Base-by-base conservation (phyloP, 1,140 invertebrate species). In the Drepana arcuata region DNA sequence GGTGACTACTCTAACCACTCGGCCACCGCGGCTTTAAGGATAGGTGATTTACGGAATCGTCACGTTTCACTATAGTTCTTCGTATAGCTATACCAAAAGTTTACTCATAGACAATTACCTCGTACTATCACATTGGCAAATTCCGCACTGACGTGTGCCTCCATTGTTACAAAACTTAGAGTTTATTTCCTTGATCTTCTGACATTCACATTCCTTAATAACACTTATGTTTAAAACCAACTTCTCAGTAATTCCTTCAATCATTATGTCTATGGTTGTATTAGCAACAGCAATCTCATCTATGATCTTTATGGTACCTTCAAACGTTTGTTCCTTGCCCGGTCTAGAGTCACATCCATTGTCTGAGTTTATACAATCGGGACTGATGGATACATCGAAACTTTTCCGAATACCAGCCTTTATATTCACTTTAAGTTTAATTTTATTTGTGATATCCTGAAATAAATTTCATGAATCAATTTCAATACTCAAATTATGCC, bases 231-330 rank as follows among this genome's bases (percentile, higher is more conserved):
- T 88, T 26, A 95, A 78, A 2, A 69, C 84, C 10, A 95, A 62
- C 60, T 86, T 89, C 64, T 95, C 93, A 34, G 88, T 88, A 12
- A 95, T 81, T 21, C 92, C 92, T 35, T 91, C 56, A 10, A 68
- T 39, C 29, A 40, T 13, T 32, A 78, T 45, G 27, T 64, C 52
- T 31, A 74, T 28, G 7, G 12, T 25, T 11, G 56, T 36, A 7
- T 50, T 50, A 9, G 51, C 21, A 7, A n/a, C 23, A 6, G 3
- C 41, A 32, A 15, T 51, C 32, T 9, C 61, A 46, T 24, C 24
- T 24, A 56, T 32, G 6, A 65, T 25, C 37, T 37, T 50, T 21
- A 72, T 45, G 4, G 35, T 61, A 1, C 49, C 63, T 2, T 1
- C 48, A 14, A 72, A 44, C 3, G 31, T 38, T 33, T 35, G 53